phyloP scores from a whole-genome alignment of 2,888 invertebrate genomes.

The Macrophya alboannulata region DNA sequence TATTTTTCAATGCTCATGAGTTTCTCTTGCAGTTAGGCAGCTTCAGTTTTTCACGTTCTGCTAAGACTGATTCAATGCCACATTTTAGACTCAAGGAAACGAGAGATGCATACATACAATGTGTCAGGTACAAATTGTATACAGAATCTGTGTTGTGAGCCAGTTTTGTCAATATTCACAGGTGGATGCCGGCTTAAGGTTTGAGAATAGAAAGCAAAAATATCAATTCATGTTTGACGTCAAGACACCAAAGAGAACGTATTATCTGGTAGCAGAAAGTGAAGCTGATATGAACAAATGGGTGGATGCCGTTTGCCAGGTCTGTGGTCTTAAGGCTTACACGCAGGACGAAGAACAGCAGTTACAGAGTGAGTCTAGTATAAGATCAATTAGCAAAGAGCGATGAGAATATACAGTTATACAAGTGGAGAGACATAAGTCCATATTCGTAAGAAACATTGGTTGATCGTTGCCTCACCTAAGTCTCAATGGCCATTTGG shows the following conservation, averaged over 20 bases:
- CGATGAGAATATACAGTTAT: neutral
- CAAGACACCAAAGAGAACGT: slow-evolving; percentile 93
- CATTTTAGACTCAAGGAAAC: neutral
- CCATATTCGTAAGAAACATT: slow-evolving; percentile 20
- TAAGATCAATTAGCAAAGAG: neutral
- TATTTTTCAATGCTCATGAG: neutral
- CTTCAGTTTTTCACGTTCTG: too few relatives aligned
- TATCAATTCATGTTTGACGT: slow-evolving; percentile 94
- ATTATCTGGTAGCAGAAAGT: slow-evolving; percentile 95
- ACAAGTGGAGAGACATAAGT: neutral
- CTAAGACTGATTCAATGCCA: neutral
- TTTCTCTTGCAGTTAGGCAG: too few relatives aligned
- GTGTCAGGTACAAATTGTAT: neutral
- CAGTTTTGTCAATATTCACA: slow-evolving; percentile 72
- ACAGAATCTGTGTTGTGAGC: neutral
- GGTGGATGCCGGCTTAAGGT: slow-evolving; percentile 93
- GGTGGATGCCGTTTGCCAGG: slow-evolving; percentile 96
- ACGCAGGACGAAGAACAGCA: slow-evolving; percentile 82
- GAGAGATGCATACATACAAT: neutral
- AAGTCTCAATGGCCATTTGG: neutral
- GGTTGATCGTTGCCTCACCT: neutral
- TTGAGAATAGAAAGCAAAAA: slow-evolving; percentile 91
- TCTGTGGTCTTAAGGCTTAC: slow-evolving; percentile 92
- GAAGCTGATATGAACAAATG: slow-evolving; percentile 97
- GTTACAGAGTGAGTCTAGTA: slow-evolving; percentile 75